Evolutionary conservation across 1,140 invertebrate genomes (phyloP), one percentile per base, ranked within the genome.

Genomic region (Epicauta chinensis): DNA sequence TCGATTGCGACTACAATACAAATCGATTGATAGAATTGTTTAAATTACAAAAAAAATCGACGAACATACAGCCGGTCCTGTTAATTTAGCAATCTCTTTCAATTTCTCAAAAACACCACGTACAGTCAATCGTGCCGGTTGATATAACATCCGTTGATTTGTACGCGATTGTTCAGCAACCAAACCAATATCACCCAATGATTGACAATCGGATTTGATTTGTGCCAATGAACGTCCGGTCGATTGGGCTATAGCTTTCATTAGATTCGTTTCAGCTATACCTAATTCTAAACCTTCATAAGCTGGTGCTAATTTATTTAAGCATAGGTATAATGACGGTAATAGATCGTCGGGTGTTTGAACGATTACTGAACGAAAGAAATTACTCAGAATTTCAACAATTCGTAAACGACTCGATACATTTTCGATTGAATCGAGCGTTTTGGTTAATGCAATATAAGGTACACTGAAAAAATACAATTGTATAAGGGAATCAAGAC

Each of bases 271-370:
- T 65, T 99, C 96, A 3, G 97, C 97, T 40, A 99, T 83, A 7
- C 97, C 96, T 13, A 68, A 52, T 51, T 68, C 66, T 12, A 68
- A 52, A 52, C 86, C 87, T 75, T 95, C 87, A 72, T 97, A 98
- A 2, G 93, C 89, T 0, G 97, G 96, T 2, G 89, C 94, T 35
- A 98, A 70, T 71, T 94, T 87, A 75, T 99, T 99, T 0, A 99
- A 76, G 70, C 93, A 97, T 29, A 99, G 72, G 71, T 99, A 98
- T 11, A 99, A 80, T 67, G 89, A 93, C 0, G 86, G 80, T 35
- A 97, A 55, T 10, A 99, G 73, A 72, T 99, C 96, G 38, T 89
- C 79, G 0, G 94, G 92, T 23, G 82, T 89, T 3, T 97, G 71
- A 6, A 86, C 76, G 38, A 97, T 89, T 2, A 97, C 91, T 0